Base-by-base conservation (phyloP, 2,888 invertebrate genomes). In the Acronicta psi region DNA sequence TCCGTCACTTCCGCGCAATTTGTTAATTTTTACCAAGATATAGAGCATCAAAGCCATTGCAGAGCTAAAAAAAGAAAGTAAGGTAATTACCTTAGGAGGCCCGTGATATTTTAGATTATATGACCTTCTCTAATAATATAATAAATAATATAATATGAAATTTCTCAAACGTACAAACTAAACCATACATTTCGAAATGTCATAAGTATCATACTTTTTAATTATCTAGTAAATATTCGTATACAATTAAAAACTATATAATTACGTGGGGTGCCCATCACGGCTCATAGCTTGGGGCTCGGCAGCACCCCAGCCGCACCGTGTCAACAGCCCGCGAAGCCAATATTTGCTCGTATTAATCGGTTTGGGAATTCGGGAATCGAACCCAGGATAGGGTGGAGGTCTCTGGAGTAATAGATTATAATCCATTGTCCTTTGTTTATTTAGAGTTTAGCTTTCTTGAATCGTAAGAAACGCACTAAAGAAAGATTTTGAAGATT, bases 281-380 rank as follows among this genome's bases (percentile, higher is more conserved):
- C 10, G 41, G 7, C 23, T 11, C 36, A 13, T 34, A 34, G 45
- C 50, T 4, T 38, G 43, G 23, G 45, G 59, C 50, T 42, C 37
- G 45, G 68, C 61, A 71, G 68, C 25, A n/a, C 76, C 69, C 73
- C 59, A 44, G 43, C 20, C 36, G 10, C 29, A 20, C 20, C 20
- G 38, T 50, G 70, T 65, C 68, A 64, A 69, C 61, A 66, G 62
- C 38, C 69, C 69, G 72, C 53, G 66, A 55, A 47, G 76, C 80
- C 85, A 88, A 89, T 88, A 88, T 89, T 89, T 87, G 81, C 68
- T 43, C 62, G 52, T 55, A 37, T 81, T 89, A 89, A 89, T 89
- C 87, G 87, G 71, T 83, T 82, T 76, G 87, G 85, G 86, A 84
- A 74, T 77, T 74, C 74, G 79, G 80, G 79, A 79, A 37, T 79